These are phyloP conservation scores for Sinocyclocheilus anshuiensis DNA, from an alignment of 2,113 vertebrate species.

Conservation along the genomic window DNA sequence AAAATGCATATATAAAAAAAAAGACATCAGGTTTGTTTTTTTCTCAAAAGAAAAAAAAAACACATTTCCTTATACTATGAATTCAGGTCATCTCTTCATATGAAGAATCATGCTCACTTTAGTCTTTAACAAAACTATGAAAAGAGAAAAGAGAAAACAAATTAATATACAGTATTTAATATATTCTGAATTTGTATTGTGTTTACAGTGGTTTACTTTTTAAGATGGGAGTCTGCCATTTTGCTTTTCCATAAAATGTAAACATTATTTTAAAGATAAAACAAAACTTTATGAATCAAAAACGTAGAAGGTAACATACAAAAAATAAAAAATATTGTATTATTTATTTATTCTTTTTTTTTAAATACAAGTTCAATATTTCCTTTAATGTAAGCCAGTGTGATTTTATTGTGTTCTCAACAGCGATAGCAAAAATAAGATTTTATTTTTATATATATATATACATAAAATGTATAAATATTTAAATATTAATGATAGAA, in stretches of 20 bases:
- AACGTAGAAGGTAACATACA: neutral
- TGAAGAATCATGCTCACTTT: slow-evolving; percentile 37
- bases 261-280: neutral
- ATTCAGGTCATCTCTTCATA: slow-evolving; percentile 54
- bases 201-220: neutral
- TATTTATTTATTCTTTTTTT: too few relatives aligned
- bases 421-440: neutral
- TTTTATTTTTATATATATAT: too few relatives aligned
- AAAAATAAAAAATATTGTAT: too few relatives aligned
- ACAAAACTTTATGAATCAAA: neutral
- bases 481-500: too few relatives aligned
- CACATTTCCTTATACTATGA: slow-evolving; percentile 32
- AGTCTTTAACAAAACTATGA: slow-evolving; percentile 75
- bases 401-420: neutral
- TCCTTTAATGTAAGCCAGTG: neutral
- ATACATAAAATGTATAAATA: neutral
- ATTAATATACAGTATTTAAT: neutral
- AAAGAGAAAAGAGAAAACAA: neutral
- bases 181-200: neutral
- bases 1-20: slow-evolving; percentile 56
- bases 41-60: slow-evolving; percentile 48
- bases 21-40: slow-evolving; percentile 50
- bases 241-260: neutral
- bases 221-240: neutral
- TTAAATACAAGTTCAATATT: neutral